These are phyloP conservation scores for Agapornis roseicollis DNA, from an alignment of 2,113 vertebrate species.

Conservation along the genomic window DNA sequence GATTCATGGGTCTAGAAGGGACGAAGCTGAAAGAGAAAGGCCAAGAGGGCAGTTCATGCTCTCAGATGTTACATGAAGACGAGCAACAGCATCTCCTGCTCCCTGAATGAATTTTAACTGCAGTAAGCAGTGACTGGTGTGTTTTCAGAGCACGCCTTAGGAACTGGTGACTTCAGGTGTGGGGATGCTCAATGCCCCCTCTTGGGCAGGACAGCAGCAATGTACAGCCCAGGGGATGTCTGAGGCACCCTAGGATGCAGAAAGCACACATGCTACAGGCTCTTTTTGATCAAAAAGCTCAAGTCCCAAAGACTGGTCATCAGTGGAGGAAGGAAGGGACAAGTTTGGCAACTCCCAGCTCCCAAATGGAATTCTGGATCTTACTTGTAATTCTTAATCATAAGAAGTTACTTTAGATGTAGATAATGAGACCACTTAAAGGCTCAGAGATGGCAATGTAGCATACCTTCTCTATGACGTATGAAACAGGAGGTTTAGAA, in stretches of 20 bases:
- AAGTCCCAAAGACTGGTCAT: neutral
- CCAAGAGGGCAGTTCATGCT: neutral
- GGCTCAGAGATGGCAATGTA: neutral
- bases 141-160: neutral
- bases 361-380: neutral
- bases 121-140: neutral
- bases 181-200: neutral
- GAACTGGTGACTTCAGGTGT: neutral
- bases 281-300: neutral
- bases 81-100: neutral
- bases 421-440: neutral
- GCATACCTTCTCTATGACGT: neutral
- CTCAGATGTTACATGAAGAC: neutral
- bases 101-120: neutral
- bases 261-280: neutral
- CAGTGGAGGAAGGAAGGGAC: neutral
- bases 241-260: neutral
- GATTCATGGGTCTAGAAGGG: neutral
- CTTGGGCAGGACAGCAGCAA: neutral
- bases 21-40: neutral
- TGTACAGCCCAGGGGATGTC: neutral
- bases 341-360: neutral
- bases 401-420: neutral
- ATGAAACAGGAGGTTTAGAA: neutral
- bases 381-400: neutral